Percentiles rank a stretch among this genome's conserved stretches.
Evolutionary conservation across 2,797 vertebrate genomes (phyloP).

Genomic region (Karalla daura): DNA sequence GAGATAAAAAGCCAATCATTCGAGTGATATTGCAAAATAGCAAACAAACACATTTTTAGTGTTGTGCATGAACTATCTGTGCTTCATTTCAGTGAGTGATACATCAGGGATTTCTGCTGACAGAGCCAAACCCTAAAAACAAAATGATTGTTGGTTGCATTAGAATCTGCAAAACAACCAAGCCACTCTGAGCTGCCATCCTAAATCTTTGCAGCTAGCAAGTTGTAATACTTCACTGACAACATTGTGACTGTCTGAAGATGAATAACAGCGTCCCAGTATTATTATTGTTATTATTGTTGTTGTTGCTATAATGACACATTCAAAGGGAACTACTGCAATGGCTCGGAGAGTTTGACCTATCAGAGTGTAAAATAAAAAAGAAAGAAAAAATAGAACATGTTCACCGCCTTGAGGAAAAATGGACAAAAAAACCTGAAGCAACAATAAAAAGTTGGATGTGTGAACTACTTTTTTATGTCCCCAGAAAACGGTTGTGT

Average conservation of each 20-base stretch:
- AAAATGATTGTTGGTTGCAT: not conserved
- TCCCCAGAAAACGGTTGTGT: not conserved
- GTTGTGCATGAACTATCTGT: not conserved
- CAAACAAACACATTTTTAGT: not conserved
- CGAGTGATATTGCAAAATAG: too few relatives aligned
- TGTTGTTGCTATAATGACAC: too few relatives aligned
- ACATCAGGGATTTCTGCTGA: not conserved
- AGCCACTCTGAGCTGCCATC: not conserved
- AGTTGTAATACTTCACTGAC: not conserved
- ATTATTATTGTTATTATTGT: too few relatives aligned
- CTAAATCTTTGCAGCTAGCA: not conserved
- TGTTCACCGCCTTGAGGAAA: too few relatives aligned
- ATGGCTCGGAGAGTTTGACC: too few relatives aligned
- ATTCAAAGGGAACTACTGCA: too few relatives aligned
- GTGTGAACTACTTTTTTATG: not conserved
- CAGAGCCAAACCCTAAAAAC: slow-evolving; percentile 6
- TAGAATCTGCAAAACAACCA: not conserved
- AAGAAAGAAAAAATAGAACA: too few relatives aligned
- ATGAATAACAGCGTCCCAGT: too few relatives aligned
- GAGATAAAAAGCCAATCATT: too few relatives aligned
- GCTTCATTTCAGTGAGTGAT: not conserved
- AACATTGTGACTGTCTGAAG: not conserved
- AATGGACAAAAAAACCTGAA: too few relatives aligned
- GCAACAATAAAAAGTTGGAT: too few relatives aligned
- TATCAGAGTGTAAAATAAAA: too few relatives aligned